Percentiles rank a stretch among this genome's conserved stretches.
Evolutionary conservation across 2,797 vertebrate species (phyloP).

Genomic region (Mionectes olivaceus): DNA sequence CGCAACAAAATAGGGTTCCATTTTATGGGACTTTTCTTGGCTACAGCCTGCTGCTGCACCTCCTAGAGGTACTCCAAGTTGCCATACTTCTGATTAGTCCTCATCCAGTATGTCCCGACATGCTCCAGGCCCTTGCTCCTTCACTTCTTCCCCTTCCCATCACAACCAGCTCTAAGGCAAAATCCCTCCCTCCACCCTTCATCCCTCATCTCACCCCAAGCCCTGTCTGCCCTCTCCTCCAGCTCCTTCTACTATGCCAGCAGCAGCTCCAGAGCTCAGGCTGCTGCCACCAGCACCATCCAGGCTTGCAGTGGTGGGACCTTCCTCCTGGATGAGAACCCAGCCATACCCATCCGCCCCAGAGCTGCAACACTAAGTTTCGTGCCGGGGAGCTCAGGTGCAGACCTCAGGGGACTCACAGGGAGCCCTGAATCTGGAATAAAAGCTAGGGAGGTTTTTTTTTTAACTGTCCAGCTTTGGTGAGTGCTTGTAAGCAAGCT

Average conservation of each 20-base stretch:
- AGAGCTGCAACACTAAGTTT: background rate
- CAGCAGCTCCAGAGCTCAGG: accelerated
- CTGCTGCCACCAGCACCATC: background rate
- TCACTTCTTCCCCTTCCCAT: background rate
- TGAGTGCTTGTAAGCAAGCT: background rate
- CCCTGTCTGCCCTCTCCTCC: background rate
- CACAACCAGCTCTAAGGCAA: background rate
- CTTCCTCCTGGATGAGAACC: background rate
- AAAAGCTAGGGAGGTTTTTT: background rate
- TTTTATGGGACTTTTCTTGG: background rate
- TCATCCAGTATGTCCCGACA: accelerated
- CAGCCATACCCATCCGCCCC: background rate
- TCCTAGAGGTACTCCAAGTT: accelerated
- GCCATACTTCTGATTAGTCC: background rate
- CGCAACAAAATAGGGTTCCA: background rate
- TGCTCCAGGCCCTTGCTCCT: background rate
- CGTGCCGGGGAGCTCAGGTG: accelerated
- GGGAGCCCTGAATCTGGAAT: background rate
- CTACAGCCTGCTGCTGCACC: background rate
- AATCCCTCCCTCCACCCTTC: background rate
- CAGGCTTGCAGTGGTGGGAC: accelerated
- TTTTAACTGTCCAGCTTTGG: background rate
- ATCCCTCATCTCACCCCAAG: background rate
- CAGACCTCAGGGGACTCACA: accelerated
- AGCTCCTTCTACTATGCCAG: background rate